Conservation (phyloP, 1,140 invertebrate genomes). For the Drosophila repleta region DNA sequence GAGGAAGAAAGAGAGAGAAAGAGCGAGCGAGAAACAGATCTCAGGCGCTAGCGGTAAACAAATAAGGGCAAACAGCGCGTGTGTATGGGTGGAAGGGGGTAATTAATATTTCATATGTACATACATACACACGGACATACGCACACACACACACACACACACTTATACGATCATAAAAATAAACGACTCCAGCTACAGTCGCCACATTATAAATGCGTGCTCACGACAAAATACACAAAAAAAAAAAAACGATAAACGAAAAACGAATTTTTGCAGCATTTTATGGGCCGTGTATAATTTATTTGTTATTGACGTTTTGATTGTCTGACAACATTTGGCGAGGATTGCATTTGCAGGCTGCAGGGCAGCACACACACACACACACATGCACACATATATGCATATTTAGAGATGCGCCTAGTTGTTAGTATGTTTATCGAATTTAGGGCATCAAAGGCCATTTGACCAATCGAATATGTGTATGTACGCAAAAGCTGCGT, state of each 20-base stretch:
- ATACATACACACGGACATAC: constrained; percentile 2
- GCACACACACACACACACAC: constrained; percentile 6
- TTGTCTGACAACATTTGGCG: constrained; percentile 33
- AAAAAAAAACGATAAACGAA: background rate
- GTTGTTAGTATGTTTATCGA: constrained; percentile 36
- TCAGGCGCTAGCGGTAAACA: constrained; percentile 42
- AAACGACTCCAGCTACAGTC: constrained; percentile 29
- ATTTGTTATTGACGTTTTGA: constrained; percentile 61
- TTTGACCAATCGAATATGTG: constrained; percentile 68
- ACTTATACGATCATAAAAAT: constrained; percentile 39
- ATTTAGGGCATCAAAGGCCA: constrained; percentile 80
- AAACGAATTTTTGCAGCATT: constrained; percentile 32
- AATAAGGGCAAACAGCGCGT: constrained; percentile 31
- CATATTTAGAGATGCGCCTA: constrained; percentile 9
- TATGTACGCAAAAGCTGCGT: constrained; percentile 2
- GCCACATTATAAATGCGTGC: constrained; percentile 69
- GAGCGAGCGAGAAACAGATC: constrained; percentile 40
- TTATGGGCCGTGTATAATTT: constrained; percentile 68
- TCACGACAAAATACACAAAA: constrained; percentile 58
- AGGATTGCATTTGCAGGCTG: constrained; percentile 19
- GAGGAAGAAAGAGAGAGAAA: background rate
- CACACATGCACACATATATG: constrained; percentile 1
- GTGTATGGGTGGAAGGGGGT: constrained; percentile 7
- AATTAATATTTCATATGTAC: constrained; percentile 50
- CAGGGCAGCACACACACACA: constrained; percentile 1